phyloP scores from a whole-genome alignment of 2,113 vertebrate species.

The Chloropsis cyanopogon region DNA sequence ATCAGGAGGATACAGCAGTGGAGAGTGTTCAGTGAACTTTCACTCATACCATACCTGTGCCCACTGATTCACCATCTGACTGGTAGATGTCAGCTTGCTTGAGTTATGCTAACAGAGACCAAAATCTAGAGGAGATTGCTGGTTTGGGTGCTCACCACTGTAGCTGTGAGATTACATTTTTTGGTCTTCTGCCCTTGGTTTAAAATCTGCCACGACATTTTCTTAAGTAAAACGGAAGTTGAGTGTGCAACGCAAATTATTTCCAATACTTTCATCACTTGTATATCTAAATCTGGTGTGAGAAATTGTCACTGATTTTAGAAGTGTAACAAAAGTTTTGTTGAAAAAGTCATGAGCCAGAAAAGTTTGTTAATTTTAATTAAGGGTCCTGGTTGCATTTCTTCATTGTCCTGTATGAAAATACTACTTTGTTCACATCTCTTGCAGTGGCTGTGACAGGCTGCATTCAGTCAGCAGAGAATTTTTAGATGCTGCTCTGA shows the following conservation, averaged over 20 bases:
- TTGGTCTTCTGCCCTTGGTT: not conserved
- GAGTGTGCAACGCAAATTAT: not conserved
- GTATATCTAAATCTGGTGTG: not conserved
- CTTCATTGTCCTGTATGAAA: not conserved
- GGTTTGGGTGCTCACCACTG: not conserved
- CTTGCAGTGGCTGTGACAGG: not conserved
- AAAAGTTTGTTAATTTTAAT: not conserved
- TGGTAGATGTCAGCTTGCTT: not conserved
- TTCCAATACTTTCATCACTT: not conserved
- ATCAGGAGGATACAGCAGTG: not conserved
- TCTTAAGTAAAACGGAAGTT: not conserved
- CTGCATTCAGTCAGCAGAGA: not conserved
- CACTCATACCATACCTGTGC: not conserved
- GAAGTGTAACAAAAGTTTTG: not conserved
- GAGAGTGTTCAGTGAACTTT: not conserved
- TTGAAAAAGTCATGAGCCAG: not conserved
- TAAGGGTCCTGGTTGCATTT: not conserved
- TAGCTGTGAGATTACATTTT: not conserved
- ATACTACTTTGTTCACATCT: not conserved
- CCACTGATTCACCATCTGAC: not conserved
- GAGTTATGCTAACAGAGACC: not conserved
- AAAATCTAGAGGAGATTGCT: not conserved
- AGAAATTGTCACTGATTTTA: not conserved
- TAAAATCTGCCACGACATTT: not conserved
- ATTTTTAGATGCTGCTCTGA: not conserved